Evolutionary conservation across 2,797 vertebrate species (phyloP), one percentile per base, ranked within the genome.

Genomic region (Danio tinwini): DNA sequence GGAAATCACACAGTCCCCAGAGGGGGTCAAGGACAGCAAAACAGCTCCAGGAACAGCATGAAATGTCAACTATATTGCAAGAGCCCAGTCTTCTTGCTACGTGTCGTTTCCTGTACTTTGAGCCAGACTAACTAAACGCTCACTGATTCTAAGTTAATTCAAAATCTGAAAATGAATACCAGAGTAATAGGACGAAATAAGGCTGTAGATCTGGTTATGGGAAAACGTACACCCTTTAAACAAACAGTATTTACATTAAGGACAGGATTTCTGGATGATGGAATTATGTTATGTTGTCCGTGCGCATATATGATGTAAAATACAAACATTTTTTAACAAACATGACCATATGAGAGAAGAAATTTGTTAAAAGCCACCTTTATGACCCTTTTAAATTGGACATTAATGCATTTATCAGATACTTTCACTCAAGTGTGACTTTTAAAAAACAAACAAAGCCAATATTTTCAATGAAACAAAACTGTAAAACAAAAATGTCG

Each of bases 1-100:
- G 78, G 70, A 75, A 82, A 84, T 75, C 83, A 63, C 67, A 63
- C 82, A 37, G 40, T 21, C 62, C 58, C 83, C 81, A 68, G 56
- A 59, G 80, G 42, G 87, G 70, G 71, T 81, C 63, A 84, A 56
- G 63, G 75, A 47, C 58, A 50, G 67, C 9, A 74, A 13, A 75
- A 44, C 53, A 74, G 58, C 50, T 81, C 70, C 68, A 55, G 56
- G 45, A 81, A 81, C 19, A 19, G 21, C 14, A 8, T 11, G 17
- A 45, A 6, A 40, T 77, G 40, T 16, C 16, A 65, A n/a, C 29
- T 29, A 52, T 47, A 52, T 72, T 17, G n/a, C 73, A 44, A 52
- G 14, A 75, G 61, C 7, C 17, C 53, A 74, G 40, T 55, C 44
- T 67, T 67, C 63, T 64, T 55, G 5, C 7, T 45, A 56, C n/a